phyloP scores from a whole-genome alignment of 1,140 invertebrate genomes.

The Drosophila kepulauana region DNA sequence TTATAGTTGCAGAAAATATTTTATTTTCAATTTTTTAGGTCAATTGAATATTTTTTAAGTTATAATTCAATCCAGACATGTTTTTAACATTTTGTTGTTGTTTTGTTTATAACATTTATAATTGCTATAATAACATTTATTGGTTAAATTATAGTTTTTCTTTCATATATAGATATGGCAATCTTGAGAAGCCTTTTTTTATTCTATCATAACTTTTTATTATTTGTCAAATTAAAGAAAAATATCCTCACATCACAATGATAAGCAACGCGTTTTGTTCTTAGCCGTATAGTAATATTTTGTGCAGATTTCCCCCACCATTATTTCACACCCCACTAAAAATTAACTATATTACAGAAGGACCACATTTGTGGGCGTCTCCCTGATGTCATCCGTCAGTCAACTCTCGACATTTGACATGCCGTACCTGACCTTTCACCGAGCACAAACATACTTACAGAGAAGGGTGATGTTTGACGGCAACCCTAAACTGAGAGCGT shows the following conservation, averaged over 20 bases:
- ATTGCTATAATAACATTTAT: too few species aligned
- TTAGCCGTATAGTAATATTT: not conserved
- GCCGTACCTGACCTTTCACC: slow-evolving; percentile 74
- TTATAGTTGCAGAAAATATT: too few species aligned
- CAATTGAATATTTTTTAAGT: too few species aligned
- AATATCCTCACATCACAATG: not conserved
- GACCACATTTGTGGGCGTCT: slow-evolving; percentile 74
- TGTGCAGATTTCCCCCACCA: slow-evolving; percentile 3
- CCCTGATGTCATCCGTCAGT: slow-evolving; percentile 62
- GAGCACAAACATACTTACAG: slow-evolving; percentile 14
- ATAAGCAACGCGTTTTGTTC: slow-evolving; percentile 10
- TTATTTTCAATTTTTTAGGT: too few species aligned
- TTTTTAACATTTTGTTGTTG: too few species aligned
- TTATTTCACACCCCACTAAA: slow-evolving; percentile 29
- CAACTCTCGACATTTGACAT: slow-evolving; percentile 68
- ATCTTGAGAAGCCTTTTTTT: too few species aligned
- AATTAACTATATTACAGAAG: slow-evolving; percentile 73
- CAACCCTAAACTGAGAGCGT: slow-evolving; percentile 61
- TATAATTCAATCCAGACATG: too few species aligned
- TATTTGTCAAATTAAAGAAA: too few species aligned
- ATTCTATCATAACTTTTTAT: too few species aligned
- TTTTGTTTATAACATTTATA: too few species aligned
- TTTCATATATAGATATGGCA: too few species aligned
- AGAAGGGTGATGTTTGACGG: slow-evolving; percentile 43
- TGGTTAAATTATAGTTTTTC: too few species aligned